Evolutionary conservation across 2,797 vertebrate species (phyloP).

Genomic region (Pangasius larnaudii): DNA sequence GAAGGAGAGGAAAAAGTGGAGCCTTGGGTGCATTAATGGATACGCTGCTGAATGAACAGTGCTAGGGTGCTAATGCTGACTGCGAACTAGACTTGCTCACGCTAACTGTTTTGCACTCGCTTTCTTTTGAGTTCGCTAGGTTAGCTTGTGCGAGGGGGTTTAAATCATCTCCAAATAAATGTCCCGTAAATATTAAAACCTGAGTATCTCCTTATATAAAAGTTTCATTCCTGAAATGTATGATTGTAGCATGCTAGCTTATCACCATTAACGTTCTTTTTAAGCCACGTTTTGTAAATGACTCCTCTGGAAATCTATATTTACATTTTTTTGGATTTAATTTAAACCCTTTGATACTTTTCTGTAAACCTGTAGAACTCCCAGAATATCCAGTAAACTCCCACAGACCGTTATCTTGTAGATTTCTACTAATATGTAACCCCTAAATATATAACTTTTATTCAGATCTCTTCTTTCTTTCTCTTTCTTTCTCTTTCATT

Average conservation of each 20-base stretch:
- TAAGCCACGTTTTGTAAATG: too few species aligned
- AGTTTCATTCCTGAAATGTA: background rate
- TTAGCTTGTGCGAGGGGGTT: background rate
- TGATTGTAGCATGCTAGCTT: too few species aligned
- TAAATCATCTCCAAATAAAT: background rate
- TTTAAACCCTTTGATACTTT: background rate
- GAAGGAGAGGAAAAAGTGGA: constrained; percentile 49
- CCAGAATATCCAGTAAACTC: too few species aligned
- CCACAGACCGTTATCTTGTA: too few species aligned
- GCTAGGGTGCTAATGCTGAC: background rate
- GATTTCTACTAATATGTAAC: too few species aligned
- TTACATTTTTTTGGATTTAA: too few species aligned
- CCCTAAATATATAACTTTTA: too few species aligned
- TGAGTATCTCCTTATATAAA: background rate
- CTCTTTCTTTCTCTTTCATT: background rate
- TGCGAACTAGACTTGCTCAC: background rate
- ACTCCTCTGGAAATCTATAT: too few species aligned
- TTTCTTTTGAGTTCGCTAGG: background rate
- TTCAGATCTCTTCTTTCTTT: too few species aligned
- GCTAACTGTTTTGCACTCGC: background rate
- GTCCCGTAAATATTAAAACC: background rate
- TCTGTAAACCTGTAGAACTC: too few species aligned
- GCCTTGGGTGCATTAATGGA: background rate
- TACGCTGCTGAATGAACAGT: background rate
- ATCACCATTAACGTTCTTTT: too few species aligned